A percentile compares a stretch with the other conserved stretches of the same genome.
Conservation (phyloP, 2,888 invertebrate genomes). For the Dorcus parallelipipedus region DNA sequence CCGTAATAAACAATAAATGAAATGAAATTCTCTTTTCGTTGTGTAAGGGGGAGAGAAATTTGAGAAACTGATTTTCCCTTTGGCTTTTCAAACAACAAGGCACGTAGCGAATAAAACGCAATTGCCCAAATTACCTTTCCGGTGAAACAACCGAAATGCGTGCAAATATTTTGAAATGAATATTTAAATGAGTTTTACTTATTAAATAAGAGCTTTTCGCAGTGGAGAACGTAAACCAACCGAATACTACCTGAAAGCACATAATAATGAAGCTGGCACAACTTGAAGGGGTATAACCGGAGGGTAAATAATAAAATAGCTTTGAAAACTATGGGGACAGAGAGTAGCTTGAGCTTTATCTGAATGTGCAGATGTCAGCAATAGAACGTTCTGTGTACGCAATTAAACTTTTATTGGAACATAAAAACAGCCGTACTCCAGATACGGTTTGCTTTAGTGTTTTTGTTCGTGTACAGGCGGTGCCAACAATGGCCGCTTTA, state of each 20-base stretch:
- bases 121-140: too few species aligned
- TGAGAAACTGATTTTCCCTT: too few species aligned
- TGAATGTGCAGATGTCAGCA: constrained; percentile 30
- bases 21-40: too few species aligned
- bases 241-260: background rate
- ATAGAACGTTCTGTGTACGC: constrained; percentile 30
- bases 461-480: background rate
- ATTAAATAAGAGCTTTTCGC: background rate
- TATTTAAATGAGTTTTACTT: background rate
- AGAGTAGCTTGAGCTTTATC: constrained; percentile 22
- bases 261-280: background rate
- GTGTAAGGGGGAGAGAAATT: too few species aligned
- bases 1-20: too few species aligned
- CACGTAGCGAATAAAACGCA: too few species aligned
- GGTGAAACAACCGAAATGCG: too few species aligned
- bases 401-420: constrained; percentile 37
- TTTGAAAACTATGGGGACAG: background rate
- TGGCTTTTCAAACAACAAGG: too few species aligned
- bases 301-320: background rate
- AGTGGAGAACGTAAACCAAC: background rate
- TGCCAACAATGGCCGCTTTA: constrained; percentile 3
- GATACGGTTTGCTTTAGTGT: constrained; percentile 1
- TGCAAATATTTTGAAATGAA: background rate
- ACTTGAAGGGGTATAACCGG: background rate
- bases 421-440: constrained; percentile 27